A percentile compares a stretch with the other conserved stretches of the same genome.
phyloP scores from a whole-genome alignment of 1,140 invertebrate species.

The Anastatus disparis region DNA sequence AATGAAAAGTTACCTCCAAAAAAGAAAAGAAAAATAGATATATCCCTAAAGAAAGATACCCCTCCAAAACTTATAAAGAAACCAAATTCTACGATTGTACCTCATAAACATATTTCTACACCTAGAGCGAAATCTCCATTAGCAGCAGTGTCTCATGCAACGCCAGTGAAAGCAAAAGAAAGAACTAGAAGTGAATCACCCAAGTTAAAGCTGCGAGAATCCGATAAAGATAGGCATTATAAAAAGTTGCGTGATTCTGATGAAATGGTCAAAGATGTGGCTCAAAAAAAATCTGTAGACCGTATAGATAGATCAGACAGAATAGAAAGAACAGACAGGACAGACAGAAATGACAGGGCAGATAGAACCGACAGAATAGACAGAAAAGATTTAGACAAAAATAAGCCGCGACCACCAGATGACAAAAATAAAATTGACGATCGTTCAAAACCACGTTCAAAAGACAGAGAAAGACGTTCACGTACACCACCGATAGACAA shows the following conservation, averaged over 20 bases:
- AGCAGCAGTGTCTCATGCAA: slow-evolving; percentile 43
- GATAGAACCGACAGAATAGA: slow-evolving; percentile 39
- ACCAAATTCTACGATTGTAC: slow-evolving; percentile 43
- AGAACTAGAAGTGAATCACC: slow-evolving; percentile 63
- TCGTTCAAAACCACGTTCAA: slow-evolving; percentile 54
- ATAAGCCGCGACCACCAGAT: slow-evolving; percentile 46
- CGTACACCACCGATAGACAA: slow-evolving; percentile 58
- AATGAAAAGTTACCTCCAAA: slow-evolving; percentile 57
- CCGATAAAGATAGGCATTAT: slow-evolving; percentile 55
- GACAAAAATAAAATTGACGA: slow-evolving; percentile 58
- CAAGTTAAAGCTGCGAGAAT: slow-evolving; percentile 48
- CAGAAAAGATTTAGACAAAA: slow-evolving; percentile 58
- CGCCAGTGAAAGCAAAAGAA: slow-evolving; percentile 53
- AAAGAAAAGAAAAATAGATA: slow-evolving; percentile 62
- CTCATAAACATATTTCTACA: slow-evolving; percentile 53
- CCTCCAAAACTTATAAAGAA: slow-evolving; percentile 55
- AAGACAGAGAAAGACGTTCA: slow-evolving; percentile 61
- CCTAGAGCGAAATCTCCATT: slow-evolving; percentile 55
- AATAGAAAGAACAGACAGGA: neutral
- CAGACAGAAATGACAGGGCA: slow-evolving; percentile 39
- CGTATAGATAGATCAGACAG: slow-evolving; percentile 4
- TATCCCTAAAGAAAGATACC: slow-evolving; percentile 54
- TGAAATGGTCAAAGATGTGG: slow-evolving; percentile 45
- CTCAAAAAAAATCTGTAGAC: slow-evolving; percentile 54
- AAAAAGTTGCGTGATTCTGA: slow-evolving; percentile 57